Evolutionary conservation across 2,113 vertebrate species (phyloP).

Genomic region (Tympanuchus pallidicinctus): DNA sequence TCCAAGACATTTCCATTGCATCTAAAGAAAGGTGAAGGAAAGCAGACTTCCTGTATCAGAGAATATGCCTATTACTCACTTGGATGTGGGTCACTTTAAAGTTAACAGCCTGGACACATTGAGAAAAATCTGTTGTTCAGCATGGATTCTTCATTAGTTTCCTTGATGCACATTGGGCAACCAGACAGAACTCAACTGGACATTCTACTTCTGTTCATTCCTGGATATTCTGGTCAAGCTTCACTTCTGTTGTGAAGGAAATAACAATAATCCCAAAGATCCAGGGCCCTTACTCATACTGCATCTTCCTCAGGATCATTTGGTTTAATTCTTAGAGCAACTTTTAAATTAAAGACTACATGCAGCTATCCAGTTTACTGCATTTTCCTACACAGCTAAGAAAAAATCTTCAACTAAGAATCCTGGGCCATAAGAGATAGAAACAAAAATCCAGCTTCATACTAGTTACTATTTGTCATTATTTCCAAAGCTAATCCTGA

Average conservation of each 20-base stretch:
- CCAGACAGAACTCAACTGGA: slow-evolving; percentile 68
- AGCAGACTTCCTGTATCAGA: slow-evolving; percentile 64
- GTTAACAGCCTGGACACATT: slow-evolving; percentile 64
- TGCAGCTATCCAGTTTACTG: background rate
- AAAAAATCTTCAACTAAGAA: background rate
- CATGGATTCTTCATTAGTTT: slow-evolving; percentile 70
- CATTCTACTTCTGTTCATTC: slow-evolving; percentile 68
- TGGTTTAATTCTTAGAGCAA: slow-evolving; percentile 35
- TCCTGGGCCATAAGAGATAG: background rate
- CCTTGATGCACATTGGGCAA: slow-evolving; percentile 60
- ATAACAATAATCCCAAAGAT: slow-evolving; percentile 73
- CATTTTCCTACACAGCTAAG: background rate
- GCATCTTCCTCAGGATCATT: slow-evolving; percentile 55
- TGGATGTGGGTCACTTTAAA: slow-evolving; percentile 69
- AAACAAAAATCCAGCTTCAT: background rate
- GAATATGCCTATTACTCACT: slow-evolving; percentile 72
- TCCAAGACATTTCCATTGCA: slow-evolving; percentile 57
- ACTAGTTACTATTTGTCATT: background rate
- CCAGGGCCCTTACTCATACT: slow-evolving; percentile 42
- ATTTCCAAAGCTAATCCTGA: slow-evolving; percentile 1
- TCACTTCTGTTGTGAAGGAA: slow-evolving; percentile 74
- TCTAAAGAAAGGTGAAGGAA: slow-evolving; percentile 62
- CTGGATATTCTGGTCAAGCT: slow-evolving; percentile 69
- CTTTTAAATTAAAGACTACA: background rate
- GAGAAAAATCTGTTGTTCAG: slow-evolving; percentile 69